Conservation (phyloP, 2,113 vertebrate species). For the Coptodon rendalli region DNA sequence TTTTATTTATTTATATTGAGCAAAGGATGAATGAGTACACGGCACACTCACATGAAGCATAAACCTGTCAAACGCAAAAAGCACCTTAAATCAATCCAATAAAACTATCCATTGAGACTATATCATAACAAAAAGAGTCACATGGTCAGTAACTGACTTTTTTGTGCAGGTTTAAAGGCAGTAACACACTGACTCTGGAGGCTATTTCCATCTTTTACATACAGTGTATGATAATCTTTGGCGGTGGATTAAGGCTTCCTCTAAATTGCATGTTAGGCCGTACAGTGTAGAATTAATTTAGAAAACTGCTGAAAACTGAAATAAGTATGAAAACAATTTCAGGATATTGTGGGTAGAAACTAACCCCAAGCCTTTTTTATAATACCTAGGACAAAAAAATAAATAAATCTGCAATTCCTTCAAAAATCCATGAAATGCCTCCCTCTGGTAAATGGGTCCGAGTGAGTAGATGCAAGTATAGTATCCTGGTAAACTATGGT, state of each 20-base stretch:
- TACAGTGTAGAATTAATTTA: neutral
- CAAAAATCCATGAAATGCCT: neutral
- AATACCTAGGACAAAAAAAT: neutral
- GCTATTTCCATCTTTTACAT: neutral
- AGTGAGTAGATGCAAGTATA: neutral
- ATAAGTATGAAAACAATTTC: neutral
- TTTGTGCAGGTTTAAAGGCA: neutral
- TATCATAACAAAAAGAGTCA: neutral
- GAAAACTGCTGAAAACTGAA: neutral
- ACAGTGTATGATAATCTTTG: neutral
- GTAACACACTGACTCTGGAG: neutral
- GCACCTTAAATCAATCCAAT: neutral
- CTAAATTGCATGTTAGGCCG: neutral
- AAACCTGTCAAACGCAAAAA: neutral
- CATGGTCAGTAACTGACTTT: neutral
- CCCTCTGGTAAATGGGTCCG: neutral
- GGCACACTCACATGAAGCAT: neutral
- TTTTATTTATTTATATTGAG: neutral
- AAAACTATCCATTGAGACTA: neutral
- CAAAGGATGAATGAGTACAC: neutral
- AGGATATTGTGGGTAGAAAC: neutral
- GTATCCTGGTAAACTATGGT: neutral
- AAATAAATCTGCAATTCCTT: neutral
- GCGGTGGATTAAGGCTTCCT: neutral
- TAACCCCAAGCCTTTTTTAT: neutral